Evolutionary conservation across 1,140 invertebrate genomes (phyloP), one percentile per base, ranked within the genome.

Genomic region (Tachypleus tridentatus): DNA sequence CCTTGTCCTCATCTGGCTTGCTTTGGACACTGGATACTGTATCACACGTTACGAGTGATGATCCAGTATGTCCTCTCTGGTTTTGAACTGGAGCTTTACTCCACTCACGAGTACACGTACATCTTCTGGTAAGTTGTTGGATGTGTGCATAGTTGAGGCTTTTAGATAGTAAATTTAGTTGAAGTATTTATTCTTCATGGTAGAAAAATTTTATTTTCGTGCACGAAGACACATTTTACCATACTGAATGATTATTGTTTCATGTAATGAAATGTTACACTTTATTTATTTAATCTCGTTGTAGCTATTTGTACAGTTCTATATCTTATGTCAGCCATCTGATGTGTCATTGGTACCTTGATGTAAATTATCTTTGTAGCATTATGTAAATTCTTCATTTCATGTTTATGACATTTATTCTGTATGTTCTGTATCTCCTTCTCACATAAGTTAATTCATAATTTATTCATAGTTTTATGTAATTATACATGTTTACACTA

Each of bases 21-120:
- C 75, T 93, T 96, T 76, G 89, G 91, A 56, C 97, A 93, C 6
- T 98, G 95, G 95, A 85, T 97, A 49, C 80, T 97, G 58, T 97
- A 96, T 79, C 92, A 97, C 76, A 94, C 91, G n/a, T 81, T 97
- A 11, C 82, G 89, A 66, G 86, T 94, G n/a, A 97, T 97, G 92
- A 88, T 95, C 64, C 87, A 93, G 76, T 98, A 95, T 78, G 80
- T 97, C 48, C 81, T 97, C 64, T 88, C 91, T 61, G 95, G 95
- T 0, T 93, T 98, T 72, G 94, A 98, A 74, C 79, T 98, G 11
- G 93, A 97, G 76, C 78, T 98, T 0, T 98, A 97, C 79, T 91
- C 91, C 57, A 85, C 88, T n/a, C 93, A 97, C 75, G 95, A 98
- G 79, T 97, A 92, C 78, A 87, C 94, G 72, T 98, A 95, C 74